Conservation (phyloP, 1,140 invertebrate genomes). For the Charaxes varanes region DNA sequence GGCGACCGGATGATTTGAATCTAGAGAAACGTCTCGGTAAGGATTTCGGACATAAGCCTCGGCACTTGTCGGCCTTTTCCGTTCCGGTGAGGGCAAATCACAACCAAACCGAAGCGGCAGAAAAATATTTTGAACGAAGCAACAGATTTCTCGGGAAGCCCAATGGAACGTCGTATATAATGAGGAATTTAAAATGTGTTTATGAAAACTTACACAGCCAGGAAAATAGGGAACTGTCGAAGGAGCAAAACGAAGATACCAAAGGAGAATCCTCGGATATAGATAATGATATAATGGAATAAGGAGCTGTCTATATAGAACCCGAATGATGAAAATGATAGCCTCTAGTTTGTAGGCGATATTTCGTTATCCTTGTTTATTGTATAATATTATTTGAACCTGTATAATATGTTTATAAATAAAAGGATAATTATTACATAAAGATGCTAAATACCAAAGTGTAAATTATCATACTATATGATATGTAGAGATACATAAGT, state of each 20-base stretch:
- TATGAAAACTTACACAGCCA: constrained; percentile 49
- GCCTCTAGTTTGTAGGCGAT: too few relatives aligned
- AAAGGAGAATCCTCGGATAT: constrained; percentile 59
- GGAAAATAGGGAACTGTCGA: constrained; percentile 32
- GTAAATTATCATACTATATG: too few relatives aligned
- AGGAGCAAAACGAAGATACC: constrained; percentile 41
- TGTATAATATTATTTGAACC: too few relatives aligned
- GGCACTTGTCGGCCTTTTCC: constrained; percentile 79
- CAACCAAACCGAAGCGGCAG: constrained; percentile 26
- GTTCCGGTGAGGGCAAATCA: constrained; percentile 67
- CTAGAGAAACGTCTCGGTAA: constrained; percentile 48
- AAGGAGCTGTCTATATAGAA: too few relatives aligned
- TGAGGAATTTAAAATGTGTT: constrained; percentile 61
- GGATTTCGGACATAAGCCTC: constrained; percentile 64
- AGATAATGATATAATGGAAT: constrained; percentile 51
- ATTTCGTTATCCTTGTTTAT: too few relatives aligned
- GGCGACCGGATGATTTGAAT: constrained; percentile 38
- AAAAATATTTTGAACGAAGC: constrained; percentile 47
- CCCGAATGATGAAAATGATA: too few relatives aligned
- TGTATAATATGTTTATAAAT: too few relatives aligned
- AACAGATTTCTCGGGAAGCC: constrained; percentile 30
- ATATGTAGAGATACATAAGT: too few relatives aligned
- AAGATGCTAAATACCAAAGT: too few relatives aligned
- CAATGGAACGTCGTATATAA: constrained; percentile 57
- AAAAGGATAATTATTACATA: too few relatives aligned